These are phyloP conservation scores for Stenodera caucasica DNA, from an alignment of 2,888 invertebrate species.

Conservation along the genomic window DNA sequence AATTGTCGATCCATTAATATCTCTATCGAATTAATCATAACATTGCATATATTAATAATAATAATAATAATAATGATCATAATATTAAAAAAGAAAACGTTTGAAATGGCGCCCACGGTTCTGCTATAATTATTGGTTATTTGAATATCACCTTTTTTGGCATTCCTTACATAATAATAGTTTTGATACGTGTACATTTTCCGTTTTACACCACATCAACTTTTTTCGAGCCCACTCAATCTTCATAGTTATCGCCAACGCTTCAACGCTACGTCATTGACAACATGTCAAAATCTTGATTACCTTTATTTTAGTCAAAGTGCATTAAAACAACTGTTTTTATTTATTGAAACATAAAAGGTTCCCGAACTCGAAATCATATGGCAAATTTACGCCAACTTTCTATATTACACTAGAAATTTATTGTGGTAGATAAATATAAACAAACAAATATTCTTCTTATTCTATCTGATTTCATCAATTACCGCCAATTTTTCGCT, in stretches of 20 bases:
- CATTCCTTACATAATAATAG: conserved; percentile 40
- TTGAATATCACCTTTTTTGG: conserved; percentile 46
- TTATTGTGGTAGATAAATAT: not conserved
- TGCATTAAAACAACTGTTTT: not conserved
- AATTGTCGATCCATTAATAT: conserved; percentile 25
- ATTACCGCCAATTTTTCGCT: not conserved
- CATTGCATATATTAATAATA: conserved; percentile 24
- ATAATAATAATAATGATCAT: no score
- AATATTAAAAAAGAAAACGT: no score
- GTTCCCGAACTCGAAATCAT: not conserved
- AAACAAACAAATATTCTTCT: no score
- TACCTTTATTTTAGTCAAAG: not conserved
- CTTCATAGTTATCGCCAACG: conserved; percentile 21
- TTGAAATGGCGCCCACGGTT: conserved; percentile 34
- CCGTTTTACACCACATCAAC: conserved; percentile 30
- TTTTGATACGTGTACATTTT: conserved; percentile 34
- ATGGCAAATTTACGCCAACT: not conserved
- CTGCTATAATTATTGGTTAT: conserved; percentile 38
- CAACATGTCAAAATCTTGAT: conserved; percentile 11
- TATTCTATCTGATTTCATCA: not conserved
- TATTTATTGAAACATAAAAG: not conserved
- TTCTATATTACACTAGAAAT: not conserved
- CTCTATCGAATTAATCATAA: conserved; percentile 26
- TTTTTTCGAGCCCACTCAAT: conserved; percentile 22
- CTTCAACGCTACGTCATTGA: conserved; percentile 20